Base-by-base conservation (phyloP, 2,113 vertebrate species). In the Lepus americanus region DNA sequence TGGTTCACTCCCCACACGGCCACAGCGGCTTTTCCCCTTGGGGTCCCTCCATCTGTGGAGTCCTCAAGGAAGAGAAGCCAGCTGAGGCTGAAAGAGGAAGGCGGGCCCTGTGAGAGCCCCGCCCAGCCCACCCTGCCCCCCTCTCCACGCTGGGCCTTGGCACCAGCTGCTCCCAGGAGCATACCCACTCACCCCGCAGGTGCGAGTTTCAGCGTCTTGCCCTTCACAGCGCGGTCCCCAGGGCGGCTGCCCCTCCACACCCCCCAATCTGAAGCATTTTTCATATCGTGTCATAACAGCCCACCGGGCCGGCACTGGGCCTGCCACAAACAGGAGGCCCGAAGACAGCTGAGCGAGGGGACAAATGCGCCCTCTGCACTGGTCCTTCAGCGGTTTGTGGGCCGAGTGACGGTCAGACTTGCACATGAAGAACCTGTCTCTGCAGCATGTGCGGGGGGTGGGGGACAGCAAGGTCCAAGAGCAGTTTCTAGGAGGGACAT, bases 371-470 rank as follows among this genome's bases (percentile, higher is more conserved):
- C 44, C 44, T 44, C 44, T 44, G 44, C 44, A 7, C 44, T 44
- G 53, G 39, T 16, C 8, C 67, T 61, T 78, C 31, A 5, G 55
- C 53, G 5, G 22, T 61, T 74, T 69, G 36, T 23, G 80, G 51
- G 77, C 55, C 63, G 79, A 89, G 39, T 22, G 9, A 69, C n/a
- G 70, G 77, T 49, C 53, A 85, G 87, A 86, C 87, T 72, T 25
- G 36, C 77, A 74, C 70, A 80, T 91, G 23, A 84, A 78, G 29
- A 84, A 53, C 82, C 82, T 17, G 87, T 33, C 83, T 61, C 25
- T 72, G 33, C 44, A 44, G 44, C 44, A 44, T 7, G 44, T 6
- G 6, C 7, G 6, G 44, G 44, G 44, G 44, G 27, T 6, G n/a
- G 89, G 39, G 49, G 80, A 16, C 22, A 33, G 17, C 22, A 19